These are phyloP conservation scores for Chaetorhynchus papuensis DNA, from an alignment of 2,113 vertebrate genomes.

Conservation along the genomic window DNA sequence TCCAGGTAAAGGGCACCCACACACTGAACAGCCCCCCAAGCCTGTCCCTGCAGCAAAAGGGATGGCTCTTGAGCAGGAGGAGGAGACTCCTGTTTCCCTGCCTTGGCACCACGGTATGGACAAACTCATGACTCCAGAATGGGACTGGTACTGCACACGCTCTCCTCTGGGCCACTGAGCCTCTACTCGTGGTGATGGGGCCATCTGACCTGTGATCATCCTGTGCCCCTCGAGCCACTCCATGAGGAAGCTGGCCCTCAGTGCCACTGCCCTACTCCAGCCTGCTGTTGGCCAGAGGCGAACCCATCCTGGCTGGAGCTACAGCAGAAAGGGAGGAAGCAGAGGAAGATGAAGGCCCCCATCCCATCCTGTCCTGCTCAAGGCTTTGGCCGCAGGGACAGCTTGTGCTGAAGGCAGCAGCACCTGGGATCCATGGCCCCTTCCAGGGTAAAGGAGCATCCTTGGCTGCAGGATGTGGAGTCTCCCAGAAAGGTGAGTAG, in stretches of 20 bases:
- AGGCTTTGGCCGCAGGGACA: background rate
- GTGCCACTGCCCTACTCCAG: background rate
- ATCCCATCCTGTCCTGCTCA: background rate
- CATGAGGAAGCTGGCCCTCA: fast-evolving
- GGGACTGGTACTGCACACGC: background rate
- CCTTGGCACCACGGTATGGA: background rate
- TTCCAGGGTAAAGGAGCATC: background rate
- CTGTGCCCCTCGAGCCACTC: background rate
- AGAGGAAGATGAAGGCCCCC: background rate
- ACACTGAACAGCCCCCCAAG: background rate
- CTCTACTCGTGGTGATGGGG: background rate
- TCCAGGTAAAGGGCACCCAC: background rate
- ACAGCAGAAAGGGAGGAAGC: background rate
- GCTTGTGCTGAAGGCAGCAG: too few species aligned
- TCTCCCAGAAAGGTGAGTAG: background rate
- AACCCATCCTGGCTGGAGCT: background rate
- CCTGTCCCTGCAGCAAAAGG: background rate
- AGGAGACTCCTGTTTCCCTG: background rate
- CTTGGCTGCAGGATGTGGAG: background rate
- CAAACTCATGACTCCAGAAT: background rate
- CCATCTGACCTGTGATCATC: fast-evolving
- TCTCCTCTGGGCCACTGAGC: background rate
- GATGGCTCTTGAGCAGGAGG: background rate
- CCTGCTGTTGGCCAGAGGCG: background rate
- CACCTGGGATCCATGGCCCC: fast-evolving